A percentile compares a stretch with the other conserved stretches of the same genome.
Evolutionary conservation across 2,113 vertebrate species (phyloP).

Genomic region (Sitta europaea): DNA sequence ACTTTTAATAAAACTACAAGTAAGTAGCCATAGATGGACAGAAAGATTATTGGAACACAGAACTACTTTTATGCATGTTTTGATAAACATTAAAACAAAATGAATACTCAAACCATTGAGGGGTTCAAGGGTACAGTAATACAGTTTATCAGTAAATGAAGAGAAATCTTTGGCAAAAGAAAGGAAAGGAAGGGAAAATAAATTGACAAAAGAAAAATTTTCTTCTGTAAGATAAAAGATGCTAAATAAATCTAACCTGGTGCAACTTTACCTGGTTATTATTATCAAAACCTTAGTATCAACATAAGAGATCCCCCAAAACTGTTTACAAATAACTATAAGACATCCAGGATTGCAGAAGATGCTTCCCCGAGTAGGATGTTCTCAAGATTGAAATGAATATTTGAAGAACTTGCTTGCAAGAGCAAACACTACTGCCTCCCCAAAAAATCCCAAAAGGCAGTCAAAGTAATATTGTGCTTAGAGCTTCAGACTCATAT

Average conservation of each 20-base stretch:
- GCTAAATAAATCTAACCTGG: neutral
- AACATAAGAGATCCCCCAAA: neutral
- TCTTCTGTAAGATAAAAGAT: neutral
- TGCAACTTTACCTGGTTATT: neutral
- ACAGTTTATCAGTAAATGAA: neutral
- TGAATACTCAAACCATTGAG: neutral
- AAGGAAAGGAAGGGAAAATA: neutral
- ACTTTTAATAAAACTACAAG: neutral
- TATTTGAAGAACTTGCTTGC: neutral
- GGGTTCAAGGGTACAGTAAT: neutral
- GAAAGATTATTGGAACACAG: neutral
- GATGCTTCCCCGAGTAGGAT: neutral
- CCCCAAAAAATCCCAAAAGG: neutral
- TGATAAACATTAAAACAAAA: neutral
- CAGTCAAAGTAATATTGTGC: neutral
- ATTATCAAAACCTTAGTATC: neutral
- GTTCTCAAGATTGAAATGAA: neutral
- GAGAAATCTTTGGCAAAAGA: neutral
- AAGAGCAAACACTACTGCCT: neutral
- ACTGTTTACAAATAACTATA: neutral
- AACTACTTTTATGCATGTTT: neutral
- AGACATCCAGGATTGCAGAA: neutral
- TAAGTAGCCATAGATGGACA: neutral
- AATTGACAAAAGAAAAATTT: neutral
- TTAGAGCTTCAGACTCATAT: neutral